Conservation (phyloP, 2,888 invertebrate genomes). For the Microctonus brassicae region DNA sequence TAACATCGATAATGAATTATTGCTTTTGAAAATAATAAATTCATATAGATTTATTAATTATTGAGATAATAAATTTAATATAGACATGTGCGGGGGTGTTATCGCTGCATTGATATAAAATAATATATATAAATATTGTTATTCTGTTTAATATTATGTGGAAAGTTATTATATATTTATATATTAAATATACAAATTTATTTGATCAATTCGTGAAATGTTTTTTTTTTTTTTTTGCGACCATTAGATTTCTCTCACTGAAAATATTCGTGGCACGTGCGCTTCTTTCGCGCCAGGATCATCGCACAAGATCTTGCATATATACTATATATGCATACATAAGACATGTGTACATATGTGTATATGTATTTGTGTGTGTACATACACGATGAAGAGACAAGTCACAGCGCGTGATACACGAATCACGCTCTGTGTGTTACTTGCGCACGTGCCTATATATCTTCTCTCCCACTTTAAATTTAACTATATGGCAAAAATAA, state of each 20-base stretch:
- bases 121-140: no score
- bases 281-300: slow-evolving; percentile 24
- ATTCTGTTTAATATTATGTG: no score
- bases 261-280: slow-evolving; percentile 33
- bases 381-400: slow-evolving; percentile 33
- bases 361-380: neutral
- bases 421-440: slow-evolving; percentile 28
- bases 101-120: neutral
- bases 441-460: slow-evolving; percentile 36
- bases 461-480: slow-evolving; percentile 13
- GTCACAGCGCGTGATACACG: slow-evolving; percentile 38
- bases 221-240: neutral
- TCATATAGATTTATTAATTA: neutral
- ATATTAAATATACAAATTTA: neutral
- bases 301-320: slow-evolving; percentile 34
- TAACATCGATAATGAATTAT: neutral
- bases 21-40: neutral
- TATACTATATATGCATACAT: no score
- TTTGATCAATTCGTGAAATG: slow-evolving; percentile 5
- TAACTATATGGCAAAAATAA: neutral
- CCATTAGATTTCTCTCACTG: slow-evolving; percentile 23
- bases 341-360: neutral
- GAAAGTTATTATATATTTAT: neutral
- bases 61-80: neutral
- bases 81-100: neutral